phyloP scores from a whole-genome alignment of 2,113 vertebrate species.

The Haemorhous mexicanus region DNA sequence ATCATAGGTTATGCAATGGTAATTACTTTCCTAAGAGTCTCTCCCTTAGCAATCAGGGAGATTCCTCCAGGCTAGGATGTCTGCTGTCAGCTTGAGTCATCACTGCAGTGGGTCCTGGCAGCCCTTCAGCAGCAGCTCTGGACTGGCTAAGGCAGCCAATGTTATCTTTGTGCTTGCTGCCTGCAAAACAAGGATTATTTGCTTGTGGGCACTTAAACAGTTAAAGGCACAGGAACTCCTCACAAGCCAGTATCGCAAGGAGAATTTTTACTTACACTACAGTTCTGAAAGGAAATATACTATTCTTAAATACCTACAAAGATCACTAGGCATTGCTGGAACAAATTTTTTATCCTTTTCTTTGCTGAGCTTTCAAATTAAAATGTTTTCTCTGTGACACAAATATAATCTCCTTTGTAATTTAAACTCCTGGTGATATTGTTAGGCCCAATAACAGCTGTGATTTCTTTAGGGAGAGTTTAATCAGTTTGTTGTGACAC shows the following conservation, averaged over 20 bases:
- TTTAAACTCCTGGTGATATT: constrained; percentile 54
- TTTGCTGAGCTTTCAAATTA: constrained; percentile 33
- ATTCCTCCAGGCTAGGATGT: background rate
- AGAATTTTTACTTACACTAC: background rate
- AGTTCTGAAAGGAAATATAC: background rate
- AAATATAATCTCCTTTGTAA: constrained; percentile 53
- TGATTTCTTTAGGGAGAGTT: constrained; percentile 73
- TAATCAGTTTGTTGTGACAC: constrained; percentile 72
- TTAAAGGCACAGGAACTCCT: background rate
- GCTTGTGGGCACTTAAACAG: background rate
- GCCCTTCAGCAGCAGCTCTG: background rate
- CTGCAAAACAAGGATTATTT: background rate
- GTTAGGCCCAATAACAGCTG: constrained; percentile 68
- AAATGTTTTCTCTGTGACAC: constrained; percentile 36
- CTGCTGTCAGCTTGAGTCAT: background rate
- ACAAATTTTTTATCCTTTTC: background rate
- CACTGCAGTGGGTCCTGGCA: background rate
- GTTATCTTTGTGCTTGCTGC: background rate
- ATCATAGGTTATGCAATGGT: background rate
- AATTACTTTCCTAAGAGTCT: background rate
- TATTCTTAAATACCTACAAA: background rate
- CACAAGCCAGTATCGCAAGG: background rate
- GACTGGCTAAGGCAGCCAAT: background rate
- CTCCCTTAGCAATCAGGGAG: background rate
- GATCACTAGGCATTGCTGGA: background rate